Evolutionary conservation across 2,797 vertebrate species (phyloP).

Genomic region (Halcyon chelicuti): DNA sequence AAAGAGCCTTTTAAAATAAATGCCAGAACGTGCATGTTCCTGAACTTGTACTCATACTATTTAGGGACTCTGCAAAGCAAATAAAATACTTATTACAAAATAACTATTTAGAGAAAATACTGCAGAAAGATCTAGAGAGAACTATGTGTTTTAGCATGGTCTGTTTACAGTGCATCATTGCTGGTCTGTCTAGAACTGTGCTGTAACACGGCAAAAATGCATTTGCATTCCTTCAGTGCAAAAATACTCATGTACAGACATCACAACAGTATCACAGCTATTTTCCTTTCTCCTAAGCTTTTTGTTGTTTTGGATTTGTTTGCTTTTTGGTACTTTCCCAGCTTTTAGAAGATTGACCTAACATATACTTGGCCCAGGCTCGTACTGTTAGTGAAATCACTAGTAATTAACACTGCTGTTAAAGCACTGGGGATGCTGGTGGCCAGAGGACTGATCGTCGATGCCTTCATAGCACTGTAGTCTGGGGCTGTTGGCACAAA

Average conservation of each 20-base stretch:
- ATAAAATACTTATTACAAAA: constrained; percentile 79
- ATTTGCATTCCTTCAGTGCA: constrained; percentile 77
- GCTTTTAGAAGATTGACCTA: background rate
- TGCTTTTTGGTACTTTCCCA: constrained; percentile 50
- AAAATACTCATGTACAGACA: constrained; percentile 79
- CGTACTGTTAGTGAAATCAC: background rate
- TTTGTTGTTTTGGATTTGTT: constrained; percentile 54
- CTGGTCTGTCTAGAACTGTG: constrained; percentile 66
- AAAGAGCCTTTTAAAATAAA: constrained; percentile 20
- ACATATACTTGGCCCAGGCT: background rate
- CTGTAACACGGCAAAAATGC: constrained; percentile 80
- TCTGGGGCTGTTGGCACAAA: background rate
- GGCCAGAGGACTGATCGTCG: background rate
- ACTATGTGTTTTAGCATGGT: constrained; percentile 80
- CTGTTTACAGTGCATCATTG: constrained; percentile 79
- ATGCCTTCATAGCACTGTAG: background rate
- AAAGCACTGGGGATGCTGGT: background rate
- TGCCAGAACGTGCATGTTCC: constrained; percentile 62
- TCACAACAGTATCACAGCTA: constrained; percentile 60
- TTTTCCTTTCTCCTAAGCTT: constrained; percentile 56
- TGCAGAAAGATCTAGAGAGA: constrained; percentile 72
- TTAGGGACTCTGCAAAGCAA: constrained; percentile 69
- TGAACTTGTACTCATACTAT: constrained; percentile 57
- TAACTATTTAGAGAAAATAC: constrained; percentile 77
- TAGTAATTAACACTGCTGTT: background rate